Percentiles rank a stretch among this genome's conserved stretches.
Evolutionary conservation across 2,797 vertebrate species (phyloP).

Genomic region (Mus caroli): DNA sequence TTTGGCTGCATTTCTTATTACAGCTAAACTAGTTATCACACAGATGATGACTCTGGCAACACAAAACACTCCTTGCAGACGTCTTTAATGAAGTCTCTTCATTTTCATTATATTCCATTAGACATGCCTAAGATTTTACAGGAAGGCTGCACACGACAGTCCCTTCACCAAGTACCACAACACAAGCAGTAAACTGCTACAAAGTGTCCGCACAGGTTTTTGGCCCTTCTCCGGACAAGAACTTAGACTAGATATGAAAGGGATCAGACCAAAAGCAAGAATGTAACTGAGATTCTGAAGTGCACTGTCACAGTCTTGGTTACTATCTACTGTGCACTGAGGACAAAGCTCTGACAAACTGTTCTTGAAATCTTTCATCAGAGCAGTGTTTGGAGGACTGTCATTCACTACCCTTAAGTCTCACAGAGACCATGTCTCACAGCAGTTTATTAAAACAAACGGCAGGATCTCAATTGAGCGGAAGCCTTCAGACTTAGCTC

Average conservation of each 20-base stretch:
- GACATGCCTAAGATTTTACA: not conserved
- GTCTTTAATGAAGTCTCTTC: not conserved
- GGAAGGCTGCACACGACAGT: not conserved
- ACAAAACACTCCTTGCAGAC: not conserved
- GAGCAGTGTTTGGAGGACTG: not conserved
- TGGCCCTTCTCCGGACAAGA: not conserved
- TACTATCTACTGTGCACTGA: not conserved
- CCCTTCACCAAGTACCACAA: not conserved
- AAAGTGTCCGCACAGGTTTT: not conserved
- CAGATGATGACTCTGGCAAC: not conserved
- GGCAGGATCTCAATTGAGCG: not conserved
- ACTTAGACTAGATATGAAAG: not conserved
- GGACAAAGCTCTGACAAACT: not conserved
- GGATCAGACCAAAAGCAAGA: constrained; percentile 18
- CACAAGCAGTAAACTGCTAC: not conserved
- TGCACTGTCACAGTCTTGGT: not conserved
- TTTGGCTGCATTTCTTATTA: constrained; percentile 15
- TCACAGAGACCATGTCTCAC: not conserved
- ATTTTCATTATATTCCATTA: not conserved
- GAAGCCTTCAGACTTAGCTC: not conserved
- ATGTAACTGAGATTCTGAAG: not conserved
- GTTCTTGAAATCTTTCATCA: constrained; percentile 29
- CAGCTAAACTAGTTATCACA: not conserved
- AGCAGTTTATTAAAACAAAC: not conserved
- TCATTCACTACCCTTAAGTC: not conserved